These are phyloP conservation scores for Conus canariensis DNA, from an alignment of 2,888 invertebrate species.

Conservation along the genomic window DNA sequence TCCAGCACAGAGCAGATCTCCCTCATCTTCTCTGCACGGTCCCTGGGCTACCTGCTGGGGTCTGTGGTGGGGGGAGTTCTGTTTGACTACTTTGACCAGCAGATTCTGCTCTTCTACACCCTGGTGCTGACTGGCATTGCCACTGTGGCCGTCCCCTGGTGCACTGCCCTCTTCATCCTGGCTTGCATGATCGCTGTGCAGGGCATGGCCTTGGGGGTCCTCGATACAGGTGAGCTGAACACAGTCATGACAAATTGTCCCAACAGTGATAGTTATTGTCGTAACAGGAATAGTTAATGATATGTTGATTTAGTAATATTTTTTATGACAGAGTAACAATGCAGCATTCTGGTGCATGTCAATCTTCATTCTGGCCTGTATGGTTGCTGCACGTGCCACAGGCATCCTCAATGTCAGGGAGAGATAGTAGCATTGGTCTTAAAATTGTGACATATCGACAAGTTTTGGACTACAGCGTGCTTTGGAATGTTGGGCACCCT, in stretches of 20 bases:
- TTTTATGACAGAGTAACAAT: too few relatives aligned
- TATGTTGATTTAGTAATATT: too few relatives aligned
- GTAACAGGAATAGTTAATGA: not conserved
- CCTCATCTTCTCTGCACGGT: slow-evolving; percentile 77
- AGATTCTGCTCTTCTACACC: slow-evolving; percentile 77
- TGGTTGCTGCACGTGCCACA: too few relatives aligned
- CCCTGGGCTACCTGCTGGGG: slow-evolving; percentile 79
- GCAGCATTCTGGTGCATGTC: too few relatives aligned
- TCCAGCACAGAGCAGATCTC: slow-evolving; percentile 74
- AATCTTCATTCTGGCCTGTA: too few relatives aligned
- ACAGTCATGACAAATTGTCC: not conserved
- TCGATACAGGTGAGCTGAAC: slow-evolving; percentile 67
- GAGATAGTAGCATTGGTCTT: too few relatives aligned
- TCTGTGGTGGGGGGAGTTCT: slow-evolving; percentile 77
- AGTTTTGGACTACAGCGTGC: too few relatives aligned
- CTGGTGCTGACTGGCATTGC: slow-evolving; percentile 77
- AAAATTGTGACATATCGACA: too few relatives aligned
- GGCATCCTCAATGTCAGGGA: too few relatives aligned
- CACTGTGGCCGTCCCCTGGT: slow-evolving; percentile 78
- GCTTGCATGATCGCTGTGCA: slow-evolving; percentile 75
- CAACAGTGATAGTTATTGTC: too few relatives aligned
- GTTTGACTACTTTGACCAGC: slow-evolving; percentile 76
- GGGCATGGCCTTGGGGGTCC: slow-evolving; percentile 79
- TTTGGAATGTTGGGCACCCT: too few relatives aligned
- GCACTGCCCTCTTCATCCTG: slow-evolving; percentile 72